Evolutionary conservation across 64 coral and sea anemone species (phyloP), one percentile per base, ranked within the genome.

Genomic region (Dendronephthya gigantea): DNA sequence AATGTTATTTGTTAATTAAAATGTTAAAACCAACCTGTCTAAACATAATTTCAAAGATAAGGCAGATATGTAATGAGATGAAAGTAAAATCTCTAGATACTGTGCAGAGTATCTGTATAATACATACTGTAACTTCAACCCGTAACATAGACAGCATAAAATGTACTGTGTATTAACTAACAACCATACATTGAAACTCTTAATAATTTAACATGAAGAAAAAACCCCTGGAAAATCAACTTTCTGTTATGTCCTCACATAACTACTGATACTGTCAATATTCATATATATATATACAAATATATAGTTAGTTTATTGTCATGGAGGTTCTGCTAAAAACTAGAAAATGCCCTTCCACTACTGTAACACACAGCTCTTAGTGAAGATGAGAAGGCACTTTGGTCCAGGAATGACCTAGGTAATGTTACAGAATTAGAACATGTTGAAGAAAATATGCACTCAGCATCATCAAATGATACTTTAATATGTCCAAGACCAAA

Each of bases 311-410:
- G 23, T 8, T 52, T 52, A 52, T 52, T 52, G 32, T 74, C 30
- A 11, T 19, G 68, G 11, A 19, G 8, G 40, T 32, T 58, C 48
- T 14, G 39, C 30, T 84, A 89, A 59, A 89, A 50, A 74, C 88
- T 89, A 84, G 88, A 83, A 59, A 89, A 89, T 76, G 88, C 88
- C 34, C 84, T 89, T 62, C 88, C 88, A 43, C 39, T 84, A 55
- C 88, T 74, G 14, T 74, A 0, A 74, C 68, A 83, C 40, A 89
- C 74, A 66, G 91, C 91, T 37, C 51, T 16, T 9, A 92, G 5
- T 82, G 87, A 48, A 88, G 87, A 83, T 45, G 48, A 9, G 36
- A 92, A 92, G 0, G 83, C 81, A n/a, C 50, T 33, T 31, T 83
- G 84, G 83, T 88, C 83, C 12, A 84, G 83, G 15, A 89, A 92